Percentiles rank a stretch among this genome's conserved stretches.
Evolutionary conservation across 2,797 vertebrate species (phyloP).

Genomic region (Lacerta viridis): DNA sequence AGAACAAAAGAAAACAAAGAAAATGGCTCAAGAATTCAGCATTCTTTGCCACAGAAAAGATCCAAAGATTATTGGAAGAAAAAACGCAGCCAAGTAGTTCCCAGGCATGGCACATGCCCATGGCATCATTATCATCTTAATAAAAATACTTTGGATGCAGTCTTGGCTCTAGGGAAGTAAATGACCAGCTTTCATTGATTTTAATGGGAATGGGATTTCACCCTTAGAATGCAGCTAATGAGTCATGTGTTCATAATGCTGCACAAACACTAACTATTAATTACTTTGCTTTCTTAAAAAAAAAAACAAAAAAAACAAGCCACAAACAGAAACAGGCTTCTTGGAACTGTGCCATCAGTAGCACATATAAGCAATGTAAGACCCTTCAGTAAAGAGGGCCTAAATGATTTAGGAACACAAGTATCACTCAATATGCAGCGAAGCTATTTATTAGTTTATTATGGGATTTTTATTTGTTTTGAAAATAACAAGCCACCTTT

Average conservation of each 20-base stretch:
- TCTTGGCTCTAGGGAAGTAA: conserved; percentile 25
- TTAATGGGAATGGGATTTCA: conserved; percentile 29
- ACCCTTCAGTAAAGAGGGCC: background rate
- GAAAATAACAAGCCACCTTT: background rate
- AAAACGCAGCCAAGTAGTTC: background rate
- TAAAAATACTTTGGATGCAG: background rate
- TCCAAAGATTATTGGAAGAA: background rate
- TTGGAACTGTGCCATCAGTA: conserved; percentile 4
- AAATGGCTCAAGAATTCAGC: conserved; percentile 7
- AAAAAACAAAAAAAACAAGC: too few relatives aligned
- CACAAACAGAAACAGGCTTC: conserved; percentile 1
- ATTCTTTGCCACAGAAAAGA: conserved; percentile 5
- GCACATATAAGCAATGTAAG: conserved; percentile 1
- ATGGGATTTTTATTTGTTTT: background rate
- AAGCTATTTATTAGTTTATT: conserved; percentile 4
- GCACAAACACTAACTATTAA: conserved; percentile 38
- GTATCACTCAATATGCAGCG: background rate
- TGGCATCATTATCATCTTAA: background rate
- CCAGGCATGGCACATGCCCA: conserved; percentile 26
- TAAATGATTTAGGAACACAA: background rate
- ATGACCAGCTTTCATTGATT: conserved; percentile 34
- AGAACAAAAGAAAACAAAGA: conserved; percentile 41
- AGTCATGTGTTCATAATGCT: conserved; percentile 34
- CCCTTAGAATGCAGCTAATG: conserved; percentile 26
- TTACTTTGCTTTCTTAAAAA: conserved; percentile 26